phyloP scores from a whole-genome alignment of 2,797 vertebrate genomes.

The Danionella dracula region DNA sequence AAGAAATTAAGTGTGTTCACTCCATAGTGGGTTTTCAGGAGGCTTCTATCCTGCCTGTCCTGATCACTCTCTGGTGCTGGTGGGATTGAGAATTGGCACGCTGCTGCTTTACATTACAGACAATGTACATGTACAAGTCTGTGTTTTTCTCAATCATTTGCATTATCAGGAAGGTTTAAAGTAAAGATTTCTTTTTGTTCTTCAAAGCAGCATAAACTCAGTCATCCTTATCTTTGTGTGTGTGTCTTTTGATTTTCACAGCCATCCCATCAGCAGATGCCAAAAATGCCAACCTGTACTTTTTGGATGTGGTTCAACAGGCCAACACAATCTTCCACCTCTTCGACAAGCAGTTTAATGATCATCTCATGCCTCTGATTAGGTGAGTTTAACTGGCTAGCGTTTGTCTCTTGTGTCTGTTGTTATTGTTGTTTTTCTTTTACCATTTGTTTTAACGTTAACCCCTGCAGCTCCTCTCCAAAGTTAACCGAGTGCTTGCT shows the following conservation, averaged over 20 bases:
- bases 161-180: too few relatives aligned
- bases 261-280: constrained; percentile 95
- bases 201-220: too few relatives aligned
- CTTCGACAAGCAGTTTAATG: constrained; percentile 99
- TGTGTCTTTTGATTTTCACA: constrained; percentile 51
- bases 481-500: constrained; percentile 97
- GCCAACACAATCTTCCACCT: constrained; percentile 99
- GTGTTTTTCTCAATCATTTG: too few relatives aligned
- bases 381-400: constrained; percentile 70
- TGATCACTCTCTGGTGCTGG: too few relatives aligned
- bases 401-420: background rate
- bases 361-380: constrained; percentile 98
- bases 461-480: constrained; percentile 83
- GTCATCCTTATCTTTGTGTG: background rate
- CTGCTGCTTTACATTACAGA: too few relatives aligned
- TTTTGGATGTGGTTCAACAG: constrained; percentile 97
- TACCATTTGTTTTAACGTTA: constrained; percentile 17
- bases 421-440: background rate
- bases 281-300: constrained; percentile 95
- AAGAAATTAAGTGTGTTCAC: too few relatives aligned
- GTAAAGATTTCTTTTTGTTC: too few relatives aligned
- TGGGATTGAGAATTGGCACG: too few relatives aligned
- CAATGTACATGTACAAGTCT: too few relatives aligned
- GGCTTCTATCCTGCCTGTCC: too few relatives aligned
- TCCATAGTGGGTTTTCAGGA: too few relatives aligned